These are phyloP conservation scores for Trididemnum nubilum DNA, from an alignment of 23 tunicate species.

Conservation along the genomic window DNA sequence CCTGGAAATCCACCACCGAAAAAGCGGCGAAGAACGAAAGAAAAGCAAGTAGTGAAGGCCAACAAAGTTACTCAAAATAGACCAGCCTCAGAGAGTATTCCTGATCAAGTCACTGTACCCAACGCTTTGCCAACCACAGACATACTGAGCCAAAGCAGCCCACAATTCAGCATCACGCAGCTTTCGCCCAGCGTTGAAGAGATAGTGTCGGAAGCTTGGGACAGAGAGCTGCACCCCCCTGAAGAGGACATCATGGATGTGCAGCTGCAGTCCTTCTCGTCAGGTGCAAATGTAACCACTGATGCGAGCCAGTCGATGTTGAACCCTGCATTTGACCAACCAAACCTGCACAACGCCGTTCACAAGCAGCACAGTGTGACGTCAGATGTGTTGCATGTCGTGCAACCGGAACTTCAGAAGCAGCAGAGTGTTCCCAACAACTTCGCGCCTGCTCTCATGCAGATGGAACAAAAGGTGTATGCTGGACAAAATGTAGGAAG, in stretches of 20 bases:
- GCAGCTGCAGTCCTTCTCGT: conserved; percentile 63
- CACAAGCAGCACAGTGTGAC: background rate
- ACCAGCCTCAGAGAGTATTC: background rate
- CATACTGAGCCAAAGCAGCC: background rate
- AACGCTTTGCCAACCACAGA: background rate
- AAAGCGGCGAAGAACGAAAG: conserved; percentile 65
- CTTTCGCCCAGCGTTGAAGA: conserved; percentile 72
- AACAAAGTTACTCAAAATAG: conserved; percentile 2
- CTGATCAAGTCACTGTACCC: background rate
- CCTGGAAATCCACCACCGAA: conserved; percentile 34
- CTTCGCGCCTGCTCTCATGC: conserved; percentile 13
- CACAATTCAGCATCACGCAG: conserved; percentile 40
- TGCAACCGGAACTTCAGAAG: conserved; percentile 29
- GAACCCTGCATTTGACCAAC: conserved; percentile 36
- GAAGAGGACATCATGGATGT: conserved; percentile 78
- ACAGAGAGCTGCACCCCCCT: conserved; percentile 47
- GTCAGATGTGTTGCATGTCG: background rate
- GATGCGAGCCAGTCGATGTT: conserved; percentile 10
- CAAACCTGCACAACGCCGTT: background rate
- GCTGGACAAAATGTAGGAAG: background rate
- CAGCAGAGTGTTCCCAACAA: conserved; percentile 35
- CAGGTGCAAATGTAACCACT: conserved; percentile 50
- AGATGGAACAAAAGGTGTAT: conserved; percentile 7
- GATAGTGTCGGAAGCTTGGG: conserved; percentile 72
- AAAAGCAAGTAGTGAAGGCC: conserved; percentile 46